Percentiles rank a stretch among this genome's conserved stretches.
These are phyloP conservation scores for Anguilla japonica DNA, from an alignment of 2,113 vertebrate species.

Conservation along the genomic window DNA sequence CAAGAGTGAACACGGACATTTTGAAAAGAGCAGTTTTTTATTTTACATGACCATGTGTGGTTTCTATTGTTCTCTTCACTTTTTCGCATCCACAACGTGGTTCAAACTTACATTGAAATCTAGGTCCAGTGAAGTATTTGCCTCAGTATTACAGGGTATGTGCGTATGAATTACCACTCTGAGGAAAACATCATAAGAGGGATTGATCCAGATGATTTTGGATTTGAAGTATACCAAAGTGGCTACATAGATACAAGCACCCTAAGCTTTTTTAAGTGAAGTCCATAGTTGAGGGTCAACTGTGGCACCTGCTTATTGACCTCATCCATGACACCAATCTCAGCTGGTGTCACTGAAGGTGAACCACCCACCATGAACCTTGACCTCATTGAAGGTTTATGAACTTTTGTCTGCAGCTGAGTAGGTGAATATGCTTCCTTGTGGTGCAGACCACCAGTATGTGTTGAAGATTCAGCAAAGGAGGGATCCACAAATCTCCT, in stretches of 20 bases:
- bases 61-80: neutral
- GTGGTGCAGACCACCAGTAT: neutral
- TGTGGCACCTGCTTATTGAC: neutral
- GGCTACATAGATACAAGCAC: neutral
- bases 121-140: neutral
- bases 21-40: neutral
- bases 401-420: neutral
- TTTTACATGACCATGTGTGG: neutral
- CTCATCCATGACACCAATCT: neutral
- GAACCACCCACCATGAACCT: neutral
- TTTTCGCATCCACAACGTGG: neutral
- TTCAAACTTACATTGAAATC: neutral
- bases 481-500: neutral
- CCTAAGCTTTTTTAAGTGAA: neutral
- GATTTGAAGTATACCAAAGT: neutral
- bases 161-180: neutral
- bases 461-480: neutral
- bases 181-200: neutral
- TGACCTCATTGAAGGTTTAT: neutral
- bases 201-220: neutral
- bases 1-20: neutral
- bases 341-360: neutral
- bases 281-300: neutral
- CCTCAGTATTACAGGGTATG: neutral
- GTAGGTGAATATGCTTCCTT: neutral